Evolutionary conservation across 2,888 invertebrate species (phyloP).

Genomic region (Kuschelorhynchus macadamiae): DNA sequence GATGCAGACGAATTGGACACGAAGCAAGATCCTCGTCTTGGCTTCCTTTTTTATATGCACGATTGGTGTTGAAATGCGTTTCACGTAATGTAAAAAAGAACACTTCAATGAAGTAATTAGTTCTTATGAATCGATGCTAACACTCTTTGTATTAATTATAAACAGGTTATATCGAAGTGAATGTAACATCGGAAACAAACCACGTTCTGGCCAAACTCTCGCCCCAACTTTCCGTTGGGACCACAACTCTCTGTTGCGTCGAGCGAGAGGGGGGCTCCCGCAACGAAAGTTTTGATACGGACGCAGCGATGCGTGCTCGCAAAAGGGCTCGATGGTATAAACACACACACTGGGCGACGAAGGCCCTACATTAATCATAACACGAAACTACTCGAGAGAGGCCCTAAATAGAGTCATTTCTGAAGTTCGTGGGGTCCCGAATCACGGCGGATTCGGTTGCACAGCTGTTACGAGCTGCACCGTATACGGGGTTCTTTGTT

Average conservation of each 20-base stretch:
- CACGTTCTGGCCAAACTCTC: slow-evolving; percentile 40
- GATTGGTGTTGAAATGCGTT: too few species aligned
- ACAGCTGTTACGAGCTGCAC: slow-evolving; percentile 55
- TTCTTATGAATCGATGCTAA: too few species aligned
- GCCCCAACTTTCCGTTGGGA: slow-evolving; percentile 42
- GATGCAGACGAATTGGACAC: too few species aligned
- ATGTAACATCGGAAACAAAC: slow-evolving; percentile 13
- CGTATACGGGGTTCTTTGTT: slow-evolving; percentile 43
- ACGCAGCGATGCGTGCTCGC: slow-evolving; percentile 66
- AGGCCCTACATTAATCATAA: slow-evolving; percentile 67
- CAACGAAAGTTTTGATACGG: slow-evolving; percentile 68
- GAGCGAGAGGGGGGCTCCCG: slow-evolving; percentile 51
- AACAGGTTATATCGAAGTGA: too few species aligned
- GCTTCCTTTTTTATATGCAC: too few species aligned
- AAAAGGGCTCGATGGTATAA: slow-evolving; percentile 66
- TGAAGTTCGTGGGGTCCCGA: slow-evolving; percentile 38
- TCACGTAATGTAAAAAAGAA: too few species aligned
- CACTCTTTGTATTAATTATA: too few species aligned
- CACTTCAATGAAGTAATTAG: too few species aligned
- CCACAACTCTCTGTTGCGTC: slow-evolving; percentile 50
- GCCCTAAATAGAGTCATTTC: slow-evolving; percentile 63
- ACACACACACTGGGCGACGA: slow-evolving; percentile 61
- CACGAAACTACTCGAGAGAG: slow-evolving; percentile 58
- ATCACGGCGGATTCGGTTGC: slow-evolving; percentile 47
- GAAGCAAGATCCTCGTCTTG: too few species aligned